Percentiles rank a stretch among this genome's conserved stretches.
These are phyloP conservation scores for Sepioteuthis lessoniana DNA, from an alignment of 2,888 invertebrate species.

Conservation along the genomic window DNA sequence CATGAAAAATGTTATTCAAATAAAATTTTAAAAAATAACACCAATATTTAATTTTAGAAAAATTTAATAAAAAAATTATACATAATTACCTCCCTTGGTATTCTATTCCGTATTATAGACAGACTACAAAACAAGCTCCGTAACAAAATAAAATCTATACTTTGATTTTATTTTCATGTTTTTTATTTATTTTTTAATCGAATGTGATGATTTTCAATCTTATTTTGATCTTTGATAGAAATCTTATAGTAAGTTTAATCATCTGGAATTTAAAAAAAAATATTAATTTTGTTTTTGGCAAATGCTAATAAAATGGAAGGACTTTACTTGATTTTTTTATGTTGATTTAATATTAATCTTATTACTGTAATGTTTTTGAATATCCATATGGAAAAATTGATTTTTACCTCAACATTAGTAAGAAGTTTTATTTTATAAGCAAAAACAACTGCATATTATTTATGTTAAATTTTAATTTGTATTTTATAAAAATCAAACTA, in stretches of 20 bases:
- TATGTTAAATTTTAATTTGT: no score
- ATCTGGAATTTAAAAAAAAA: neutral
- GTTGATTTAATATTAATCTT: no score
- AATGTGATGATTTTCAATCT: neutral
- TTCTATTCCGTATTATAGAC: neutral
- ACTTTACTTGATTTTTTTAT: no score
- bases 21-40: neutral
- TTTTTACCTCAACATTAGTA: neutral
- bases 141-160: neutral
- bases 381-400: neutral
- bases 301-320: no score
- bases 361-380: neutral
- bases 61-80: neutral
- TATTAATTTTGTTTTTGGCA: no score
- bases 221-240: neutral
- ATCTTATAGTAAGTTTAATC: neutral
- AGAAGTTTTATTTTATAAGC: neutral
- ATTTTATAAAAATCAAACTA: no score
- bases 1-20: neutral
- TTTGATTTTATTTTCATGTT: neutral
- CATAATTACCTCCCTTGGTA: neutral
- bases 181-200: neutral
- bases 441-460: neutral
- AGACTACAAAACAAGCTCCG: neutral
- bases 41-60: neutral